These are phyloP conservation scores for Oscheius sp. DNA, from an alignment of 2,888 invertebrate genomes.

Conservation along the genomic window DNA sequence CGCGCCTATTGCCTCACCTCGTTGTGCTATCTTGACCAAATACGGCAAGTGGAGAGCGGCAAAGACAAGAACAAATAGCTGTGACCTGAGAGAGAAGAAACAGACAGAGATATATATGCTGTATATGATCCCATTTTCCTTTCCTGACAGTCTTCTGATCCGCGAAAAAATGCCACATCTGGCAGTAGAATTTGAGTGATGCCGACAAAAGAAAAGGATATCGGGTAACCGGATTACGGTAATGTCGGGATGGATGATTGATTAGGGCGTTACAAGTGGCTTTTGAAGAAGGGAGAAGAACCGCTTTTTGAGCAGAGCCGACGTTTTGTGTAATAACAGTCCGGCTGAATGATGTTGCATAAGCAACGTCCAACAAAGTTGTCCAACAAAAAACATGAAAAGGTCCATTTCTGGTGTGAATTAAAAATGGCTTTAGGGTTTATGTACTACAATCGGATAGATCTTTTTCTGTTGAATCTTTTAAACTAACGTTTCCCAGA, in stretches of 20 bases:
- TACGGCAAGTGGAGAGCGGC: constrained; percentile 16
- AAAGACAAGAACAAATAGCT: constrained; percentile 28
- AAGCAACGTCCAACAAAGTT: too few species aligned
- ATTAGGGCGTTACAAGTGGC: background rate
- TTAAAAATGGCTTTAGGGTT: too few species aligned
- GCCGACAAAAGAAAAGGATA: constrained; percentile 27
- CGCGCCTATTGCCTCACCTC: constrained; percentile 10
- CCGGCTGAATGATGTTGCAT: too few species aligned
- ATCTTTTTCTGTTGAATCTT: too few species aligned
- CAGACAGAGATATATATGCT: background rate
- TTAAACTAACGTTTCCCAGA: too few species aligned
- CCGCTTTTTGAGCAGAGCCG: too few species aligned
- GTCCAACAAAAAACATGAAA: too few species aligned
- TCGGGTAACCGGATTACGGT: constrained; percentile 30
- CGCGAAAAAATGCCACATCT: background rate
- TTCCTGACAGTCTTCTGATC: background rate
- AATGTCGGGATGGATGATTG: constrained; percentile 24
- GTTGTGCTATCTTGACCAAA: constrained; percentile 29
- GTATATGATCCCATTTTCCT: background rate
- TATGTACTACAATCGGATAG: too few species aligned
- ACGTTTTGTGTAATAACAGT: too few species aligned
- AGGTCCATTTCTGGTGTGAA: too few species aligned
- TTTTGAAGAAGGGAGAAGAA: background rate
- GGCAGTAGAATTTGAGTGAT: constrained; percentile 9
- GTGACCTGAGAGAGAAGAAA: constrained; percentile 15